phyloP scores from a whole-genome alignment of 53 echinoderm and acorn worm species.

The Luidia sarsii region DNA sequence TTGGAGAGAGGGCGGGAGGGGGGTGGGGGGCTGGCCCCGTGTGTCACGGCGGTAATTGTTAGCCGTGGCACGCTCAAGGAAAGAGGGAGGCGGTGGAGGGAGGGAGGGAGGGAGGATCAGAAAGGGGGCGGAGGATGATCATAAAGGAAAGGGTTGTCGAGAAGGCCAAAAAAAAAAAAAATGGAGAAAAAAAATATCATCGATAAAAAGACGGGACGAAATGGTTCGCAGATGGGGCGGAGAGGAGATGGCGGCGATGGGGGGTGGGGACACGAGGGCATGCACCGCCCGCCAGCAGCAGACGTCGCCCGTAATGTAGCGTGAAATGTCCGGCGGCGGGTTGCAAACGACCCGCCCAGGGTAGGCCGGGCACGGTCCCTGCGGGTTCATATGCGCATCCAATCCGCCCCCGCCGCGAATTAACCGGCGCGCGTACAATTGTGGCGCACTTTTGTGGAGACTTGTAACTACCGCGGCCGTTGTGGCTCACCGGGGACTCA shows the following conservation, averaged over 20 bases:
- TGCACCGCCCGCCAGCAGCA: constrained; percentile 1
- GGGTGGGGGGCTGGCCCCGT: not conserved
- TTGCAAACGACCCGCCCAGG: constrained; percentile 37
- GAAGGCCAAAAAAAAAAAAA: no score
- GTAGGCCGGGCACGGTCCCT: not conserved
- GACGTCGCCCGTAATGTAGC: constrained; percentile 46
- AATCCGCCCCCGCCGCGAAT: constrained; percentile 14
- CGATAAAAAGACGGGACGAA: no score
- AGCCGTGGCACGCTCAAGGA: no score
- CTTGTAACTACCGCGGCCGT: constrained; percentile 19
- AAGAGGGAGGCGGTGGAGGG: no score
- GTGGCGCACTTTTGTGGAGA: constrained; percentile 38
- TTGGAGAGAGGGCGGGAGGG: not conserved
- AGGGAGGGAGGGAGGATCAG: no score
- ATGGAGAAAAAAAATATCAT: no score
- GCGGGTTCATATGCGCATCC: constrained; percentile 23
- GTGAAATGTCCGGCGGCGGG: constrained; percentile 53
- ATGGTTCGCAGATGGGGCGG: not conserved
- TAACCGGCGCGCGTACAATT: constrained; percentile 13
- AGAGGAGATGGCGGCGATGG: not conserved
- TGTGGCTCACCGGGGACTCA: constrained; percentile 1
- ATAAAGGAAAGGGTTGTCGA: no score
- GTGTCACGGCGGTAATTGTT: no score
- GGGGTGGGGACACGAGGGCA: constrained; percentile 7
- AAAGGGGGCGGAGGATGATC: no score